Percentiles rank a stretch among this genome's conserved stretches.
Evolutionary conservation across 2,797 vertebrate species (phyloP).

Genomic region (Limosa lapponica): DNA sequence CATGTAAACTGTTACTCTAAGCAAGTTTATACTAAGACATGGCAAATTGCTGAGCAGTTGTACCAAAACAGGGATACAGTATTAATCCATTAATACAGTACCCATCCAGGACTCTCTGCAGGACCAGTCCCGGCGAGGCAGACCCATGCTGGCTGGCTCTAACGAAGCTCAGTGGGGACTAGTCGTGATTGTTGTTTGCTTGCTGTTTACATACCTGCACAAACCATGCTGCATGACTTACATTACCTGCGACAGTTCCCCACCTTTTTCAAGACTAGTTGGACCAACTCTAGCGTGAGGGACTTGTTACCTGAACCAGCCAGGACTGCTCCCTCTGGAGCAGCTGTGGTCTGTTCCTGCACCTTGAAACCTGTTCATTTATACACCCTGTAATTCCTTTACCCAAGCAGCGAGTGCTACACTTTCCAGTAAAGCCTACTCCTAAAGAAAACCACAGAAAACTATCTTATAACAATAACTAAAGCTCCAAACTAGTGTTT

Average conservation of each 20-base stretch:
- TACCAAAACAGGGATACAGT: neutral
- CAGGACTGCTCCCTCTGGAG: neutral
- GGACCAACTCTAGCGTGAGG: neutral
- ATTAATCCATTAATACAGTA: neutral
- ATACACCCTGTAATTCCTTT: neutral
- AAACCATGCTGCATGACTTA: neutral
- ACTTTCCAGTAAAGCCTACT: neutral
- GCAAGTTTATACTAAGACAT: neutral
- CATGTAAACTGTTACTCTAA: slow-evolving; percentile 3
- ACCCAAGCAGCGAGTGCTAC: neutral
- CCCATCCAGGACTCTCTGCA: neutral
- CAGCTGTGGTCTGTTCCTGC: neutral
- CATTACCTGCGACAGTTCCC: neutral
- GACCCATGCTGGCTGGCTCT: neutral
- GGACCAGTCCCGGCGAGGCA: neutral
- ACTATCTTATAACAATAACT: neutral
- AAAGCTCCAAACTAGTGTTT: neutral
- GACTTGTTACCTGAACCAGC: neutral
- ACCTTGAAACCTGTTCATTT: neutral
- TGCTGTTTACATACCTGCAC: neutral
- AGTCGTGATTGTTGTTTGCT: neutral
- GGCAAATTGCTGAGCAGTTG: neutral
- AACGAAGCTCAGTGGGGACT: neutral
- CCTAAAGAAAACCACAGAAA: neutral
- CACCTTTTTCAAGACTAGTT: neutral